Evolutionary conservation across 2,888 invertebrate genomes (phyloP).

Genomic region (Abrostola tripartita): DNA sequence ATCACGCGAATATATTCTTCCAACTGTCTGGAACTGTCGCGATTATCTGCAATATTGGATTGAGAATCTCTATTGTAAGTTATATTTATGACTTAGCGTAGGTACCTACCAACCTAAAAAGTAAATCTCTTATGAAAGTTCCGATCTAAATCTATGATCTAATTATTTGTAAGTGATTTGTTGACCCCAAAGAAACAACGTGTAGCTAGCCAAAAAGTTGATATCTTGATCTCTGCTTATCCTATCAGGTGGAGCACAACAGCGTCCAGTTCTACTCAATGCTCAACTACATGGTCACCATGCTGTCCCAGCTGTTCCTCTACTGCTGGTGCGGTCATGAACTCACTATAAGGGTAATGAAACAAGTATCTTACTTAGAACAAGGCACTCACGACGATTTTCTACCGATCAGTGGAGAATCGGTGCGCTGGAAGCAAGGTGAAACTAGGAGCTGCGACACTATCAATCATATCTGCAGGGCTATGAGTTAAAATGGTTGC

Average conservation of each 20-base stretch:
- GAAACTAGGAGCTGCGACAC: no score
- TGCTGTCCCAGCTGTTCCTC: slow-evolving; percentile 85
- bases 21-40: slow-evolving; percentile 85
- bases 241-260: slow-evolving; percentile 71
- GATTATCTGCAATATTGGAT: slow-evolving; percentile 81
- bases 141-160: no score
- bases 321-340: slow-evolving; percentile 88
- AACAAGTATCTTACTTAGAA: not conserved
- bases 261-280: slow-evolving; percentile 82
- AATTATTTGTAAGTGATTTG: no score
- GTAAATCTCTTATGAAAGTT: not conserved
- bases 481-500: no score
- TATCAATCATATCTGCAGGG: no score
- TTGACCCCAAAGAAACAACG: no score
- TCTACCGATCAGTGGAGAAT: no score
- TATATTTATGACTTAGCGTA: not conserved
- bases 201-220: no score
- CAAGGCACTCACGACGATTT: no score
- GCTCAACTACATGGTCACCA: slow-evolving; percentile 81
- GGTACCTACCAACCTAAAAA: no score
- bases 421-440: no score
- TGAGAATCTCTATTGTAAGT: slow-evolving; percentile 78
- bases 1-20: slow-evolving; percentile 85
- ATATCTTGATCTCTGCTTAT: not conserved
- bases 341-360: slow-evolving; percentile 76